Conservation (phyloP, 2,888 invertebrate genomes). For the Polymixis lichenea region DNA sequence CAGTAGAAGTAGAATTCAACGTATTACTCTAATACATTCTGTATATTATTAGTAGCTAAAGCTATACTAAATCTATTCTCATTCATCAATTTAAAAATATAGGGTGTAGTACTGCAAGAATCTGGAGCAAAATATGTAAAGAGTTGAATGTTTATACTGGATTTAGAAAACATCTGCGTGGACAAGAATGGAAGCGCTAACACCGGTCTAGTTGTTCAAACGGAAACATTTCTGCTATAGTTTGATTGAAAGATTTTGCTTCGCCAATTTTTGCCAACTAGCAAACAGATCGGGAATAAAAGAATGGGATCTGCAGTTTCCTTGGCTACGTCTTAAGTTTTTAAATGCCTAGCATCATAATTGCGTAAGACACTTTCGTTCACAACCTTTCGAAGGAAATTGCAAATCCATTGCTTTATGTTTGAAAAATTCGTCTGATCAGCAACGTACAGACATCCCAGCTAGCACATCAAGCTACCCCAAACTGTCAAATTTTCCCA, state of each 20-base stretch:
- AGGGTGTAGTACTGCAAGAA: slow-evolving; percentile 21
- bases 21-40: slow-evolving; percentile 1
- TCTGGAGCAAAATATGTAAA: slow-evolving; percentile 15
- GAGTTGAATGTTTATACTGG: slow-evolving; percentile 26
- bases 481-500: too few relatives aligned
- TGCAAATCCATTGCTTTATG: too few relatives aligned
- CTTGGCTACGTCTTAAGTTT: not conserved
- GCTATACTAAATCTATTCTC: not conserved
- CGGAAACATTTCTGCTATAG: slow-evolving; percentile 28
- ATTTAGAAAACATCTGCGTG: slow-evolving; percentile 40
- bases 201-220: slow-evolving; percentile 34
- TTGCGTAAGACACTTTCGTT: too few relatives aligned
- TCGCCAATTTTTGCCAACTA: slow-evolving; percentile 5
- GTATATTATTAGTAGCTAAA: slow-evolving; percentile 2
- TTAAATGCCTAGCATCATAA: not conserved
- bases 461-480: too few relatives aligned
- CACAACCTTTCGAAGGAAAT: too few relatives aligned
- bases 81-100: slow-evolving; percentile 6
- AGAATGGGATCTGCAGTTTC: not conserved
- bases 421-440: too few relatives aligned
- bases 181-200: slow-evolving; percentile 36
- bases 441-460: too few relatives aligned
- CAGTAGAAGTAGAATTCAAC: slow-evolving; percentile 1
- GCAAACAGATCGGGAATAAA: not conserved
- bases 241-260: slow-evolving; percentile 14